A percentile compares a stretch with the other conserved stretches of the same genome.
Evolutionary conservation across 2,888 invertebrate species (phyloP).

Genomic region (Heliconius erato): DNA sequence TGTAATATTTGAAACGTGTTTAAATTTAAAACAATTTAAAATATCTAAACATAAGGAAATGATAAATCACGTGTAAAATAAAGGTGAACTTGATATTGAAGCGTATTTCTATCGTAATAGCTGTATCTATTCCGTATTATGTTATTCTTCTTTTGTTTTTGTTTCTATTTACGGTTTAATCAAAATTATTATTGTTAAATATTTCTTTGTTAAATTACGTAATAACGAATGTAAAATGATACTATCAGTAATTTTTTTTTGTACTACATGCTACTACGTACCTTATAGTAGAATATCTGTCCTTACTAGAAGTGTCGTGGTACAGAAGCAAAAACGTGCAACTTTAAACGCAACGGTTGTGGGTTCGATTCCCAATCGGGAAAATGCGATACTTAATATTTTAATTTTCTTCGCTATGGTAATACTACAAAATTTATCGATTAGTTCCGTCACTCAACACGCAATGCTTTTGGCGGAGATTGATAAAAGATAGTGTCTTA

Average conservation of each 20-base stretch:
- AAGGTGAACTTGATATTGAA: slow-evolving; percentile 27
- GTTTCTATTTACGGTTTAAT: not conserved
- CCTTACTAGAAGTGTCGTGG: too few species aligned
- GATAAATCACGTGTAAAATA: slow-evolving; percentile 37
- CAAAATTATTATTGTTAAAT: not conserved
- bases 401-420: too few species aligned
- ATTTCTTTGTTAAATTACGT: not conserved
- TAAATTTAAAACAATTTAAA: slow-evolving; percentile 35
- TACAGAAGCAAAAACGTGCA: too few species aligned
- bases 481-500: too few species aligned
- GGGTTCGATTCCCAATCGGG: too few species aligned
- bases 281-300: too few species aligned
- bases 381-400: too few species aligned
- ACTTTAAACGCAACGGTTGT: too few species aligned
- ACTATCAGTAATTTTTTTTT: not conserved
- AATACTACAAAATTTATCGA: too few species aligned
- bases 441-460: too few species aligned
- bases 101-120: slow-evolving; percentile 18
- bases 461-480: too few species aligned
- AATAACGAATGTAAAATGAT: not conserved
- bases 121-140: not conserved
- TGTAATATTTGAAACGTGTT: slow-evolving; percentile 38
- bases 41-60: slow-evolving; percentile 37
- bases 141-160: not conserved
- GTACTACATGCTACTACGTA: too few species aligned